Base-by-base conservation (phyloP, 2,797 vertebrate species). In the Gallinago solitaria region DNA sequence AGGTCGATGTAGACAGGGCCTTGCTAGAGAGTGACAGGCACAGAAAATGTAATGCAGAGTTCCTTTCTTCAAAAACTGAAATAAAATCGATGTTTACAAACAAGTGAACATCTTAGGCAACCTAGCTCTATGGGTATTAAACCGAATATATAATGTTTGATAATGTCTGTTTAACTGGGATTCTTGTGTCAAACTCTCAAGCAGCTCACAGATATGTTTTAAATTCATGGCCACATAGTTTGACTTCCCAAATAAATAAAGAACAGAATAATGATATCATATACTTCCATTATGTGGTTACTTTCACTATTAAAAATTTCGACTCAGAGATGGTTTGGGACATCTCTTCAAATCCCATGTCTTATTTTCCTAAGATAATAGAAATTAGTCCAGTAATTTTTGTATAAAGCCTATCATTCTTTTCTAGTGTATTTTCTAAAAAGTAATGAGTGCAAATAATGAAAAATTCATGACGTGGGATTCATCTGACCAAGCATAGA, bases 391-490 rank as follows among this genome's bases (percentile, higher is more conserved):
- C 7, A 18, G 32, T 27, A 64, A 35, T 63, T 73, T 71, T 82
- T 84, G 15, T 73, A 63, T 67, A 39, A 76, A 82, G 12, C 12
- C 41, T 68, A 37, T 60, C 35, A 23, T 73, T 63, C 23, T 79
- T 18, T 65, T 93, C 7, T 23, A 28, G 18, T 59, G 2, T 48
- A 32, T 43, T 69, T 83, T 47, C 12, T 1, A 27, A 74, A 93
- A 89, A 78, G 11, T 73, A 82, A 84, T 86, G 74, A 84, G 74
- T 63, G 45, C 59, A 92, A 87, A 90, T 83, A 90, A 67, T 87
- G 88, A 93, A 95, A 94, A 82, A 91, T 96, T 96, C 77, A 96
- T 95, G 74, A 94, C 70, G 9, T 70, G 35, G 56, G 59, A 82
- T 92, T 96, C 39, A 84, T 95, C 53, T 89, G 59, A 82, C 75